Percentiles rank a stretch among this genome's conserved stretches.
These are phyloP conservation scores for Mormyrus iriodes DNA, from an alignment of 2,113 vertebrate genomes.

Conservation along the genomic window DNA sequence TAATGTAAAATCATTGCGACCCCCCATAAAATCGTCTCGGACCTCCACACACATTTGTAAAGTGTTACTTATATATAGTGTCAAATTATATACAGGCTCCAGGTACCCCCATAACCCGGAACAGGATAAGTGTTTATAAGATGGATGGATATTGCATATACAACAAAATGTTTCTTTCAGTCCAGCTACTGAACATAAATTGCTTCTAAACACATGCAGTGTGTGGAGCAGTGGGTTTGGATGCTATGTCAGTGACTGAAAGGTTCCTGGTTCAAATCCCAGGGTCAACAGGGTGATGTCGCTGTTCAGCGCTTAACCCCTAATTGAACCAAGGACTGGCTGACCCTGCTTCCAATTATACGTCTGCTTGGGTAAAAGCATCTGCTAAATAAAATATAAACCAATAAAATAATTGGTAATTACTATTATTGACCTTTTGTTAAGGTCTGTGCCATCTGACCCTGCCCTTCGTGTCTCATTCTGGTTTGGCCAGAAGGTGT, in stretches of 20 bases:
- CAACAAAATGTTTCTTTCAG: neutral
- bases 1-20: slow-evolving; percentile 39
- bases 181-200: neutral
- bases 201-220: neutral
- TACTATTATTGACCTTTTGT: too few species aligned
- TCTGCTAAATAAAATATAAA: neutral
- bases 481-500: too few species aligned
- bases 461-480: too few species aligned
- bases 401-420: neutral
- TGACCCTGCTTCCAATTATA: neutral
- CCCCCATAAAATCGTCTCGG: slow-evolving; percentile 7
- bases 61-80: slow-evolving; percentile 34
- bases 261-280: neutral
- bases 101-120: neutral
- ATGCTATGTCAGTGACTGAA: neutral
- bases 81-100: neutral
- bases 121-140: neutral
- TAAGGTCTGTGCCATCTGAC: too few species aligned
- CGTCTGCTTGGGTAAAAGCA: neutral
- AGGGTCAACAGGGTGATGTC: neutral
- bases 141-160: neutral
- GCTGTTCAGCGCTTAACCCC: neutral
- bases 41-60: slow-evolving; percentile 32
- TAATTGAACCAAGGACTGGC: neutral
- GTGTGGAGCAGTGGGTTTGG: neutral